Base-by-base conservation (phyloP, 2,888 invertebrate genomes). In the Acanthosoma haemorrhoidale region DNA sequence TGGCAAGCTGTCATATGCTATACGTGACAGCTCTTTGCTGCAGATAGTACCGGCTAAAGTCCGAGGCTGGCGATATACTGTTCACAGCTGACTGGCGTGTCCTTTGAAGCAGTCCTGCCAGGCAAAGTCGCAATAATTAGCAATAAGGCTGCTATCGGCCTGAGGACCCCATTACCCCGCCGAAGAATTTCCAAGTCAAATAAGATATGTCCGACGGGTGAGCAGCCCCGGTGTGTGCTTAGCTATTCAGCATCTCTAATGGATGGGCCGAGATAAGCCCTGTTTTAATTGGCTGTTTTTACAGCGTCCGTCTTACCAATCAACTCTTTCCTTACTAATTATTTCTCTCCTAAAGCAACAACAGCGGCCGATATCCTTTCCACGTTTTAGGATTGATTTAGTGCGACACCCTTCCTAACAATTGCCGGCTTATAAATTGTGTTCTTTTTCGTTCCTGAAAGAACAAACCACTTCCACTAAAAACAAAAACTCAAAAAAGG, bases 251-350 rank as follows among this genome's bases (percentile, higher is more conserved):
- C 51, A 34, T 8, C 61, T 15, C 61, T 61, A 61, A 61, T 61
- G 61, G 61, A 51, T 51, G 51, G 36, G 16, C 61, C n/a, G 5
- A 36, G 64, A 64, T 64, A 64, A 64, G 39, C 29, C 15, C 64
- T 31, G 29, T 36, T 64, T 64, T 64, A 64, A 64, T 64, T 64
- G 64, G 64, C 64, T 39, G 64, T 64, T 64, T 64, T 64, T 64
- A 64, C 39, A 41, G 64, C 39, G 64, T 25, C 29, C 21, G 41
- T n/a, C 31, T 21, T 39, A 41, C 64, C 41, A 39, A 39, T 64
- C 64, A 64, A 39, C 38, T 41, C 64, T 32, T 16, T 25, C 25
- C 64, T 25, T 41, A 64, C 64, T 64, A 64, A 64, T 64, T 64
- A 64, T 64, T 64, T 64, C 64, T 41, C 39, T 38, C 64, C 64